Evolutionary conservation across 2,888 invertebrate species (phyloP).

Genomic region (Lobophora halterata): DNA sequence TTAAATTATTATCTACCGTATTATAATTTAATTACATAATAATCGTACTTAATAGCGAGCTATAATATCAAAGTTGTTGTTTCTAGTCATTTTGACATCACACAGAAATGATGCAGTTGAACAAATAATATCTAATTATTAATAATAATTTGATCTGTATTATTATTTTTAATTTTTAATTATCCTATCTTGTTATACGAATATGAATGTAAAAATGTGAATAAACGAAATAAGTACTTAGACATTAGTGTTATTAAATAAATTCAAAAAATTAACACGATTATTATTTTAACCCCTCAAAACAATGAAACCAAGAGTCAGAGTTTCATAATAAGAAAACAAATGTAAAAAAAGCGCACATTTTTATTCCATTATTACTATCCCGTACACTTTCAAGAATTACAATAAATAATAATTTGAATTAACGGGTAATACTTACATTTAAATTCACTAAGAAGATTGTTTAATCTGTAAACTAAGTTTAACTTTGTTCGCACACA

Average conservation of each 20-base stretch:
- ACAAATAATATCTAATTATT: conserved; percentile 20
- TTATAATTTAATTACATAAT: neutral
- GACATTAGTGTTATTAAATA: neutral
- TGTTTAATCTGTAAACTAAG: too few species aligned
- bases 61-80: conserved; percentile 26
- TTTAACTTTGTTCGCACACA: too few species aligned
- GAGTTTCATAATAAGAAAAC: conserved; percentile 28
- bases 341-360: conserved; percentile 55
- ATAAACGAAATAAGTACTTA: neutral
- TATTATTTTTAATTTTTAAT: conserved; percentile 15
- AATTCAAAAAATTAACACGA: neutral
- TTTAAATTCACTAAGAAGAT: conserved; percentile 13
- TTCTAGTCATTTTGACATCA: conserved; percentile 54
- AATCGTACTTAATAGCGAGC: conserved; percentile 2
- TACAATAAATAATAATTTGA: conserved; percentile 19
- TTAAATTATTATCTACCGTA: neutral
- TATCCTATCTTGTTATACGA: too few species aligned
- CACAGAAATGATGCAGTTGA: conserved; percentile 27
- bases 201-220: neutral
- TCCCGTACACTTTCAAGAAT: conserved; percentile 33
- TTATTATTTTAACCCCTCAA: neutral
- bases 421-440: conserved; percentile 14
- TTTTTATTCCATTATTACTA: conserved; percentile 57
- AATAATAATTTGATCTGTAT: conserved; percentile 13
- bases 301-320: neutral